Conservation (phyloP, 2,888 invertebrate species). For the Hirtodrosophila confusa region DNA sequence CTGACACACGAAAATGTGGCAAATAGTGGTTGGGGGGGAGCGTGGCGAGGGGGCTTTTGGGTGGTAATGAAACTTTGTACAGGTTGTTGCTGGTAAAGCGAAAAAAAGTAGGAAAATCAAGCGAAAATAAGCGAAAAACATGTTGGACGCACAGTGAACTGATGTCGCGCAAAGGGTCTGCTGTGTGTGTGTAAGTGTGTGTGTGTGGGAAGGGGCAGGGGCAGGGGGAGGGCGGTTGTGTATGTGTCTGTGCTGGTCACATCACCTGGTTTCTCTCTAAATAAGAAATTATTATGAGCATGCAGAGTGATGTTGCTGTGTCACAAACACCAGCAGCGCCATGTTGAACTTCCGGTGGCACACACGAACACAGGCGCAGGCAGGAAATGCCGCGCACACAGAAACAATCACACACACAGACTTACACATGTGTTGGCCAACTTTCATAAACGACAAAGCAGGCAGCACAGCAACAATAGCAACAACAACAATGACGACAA, state of each 20-base stretch:
- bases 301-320: constrained; percentile 46
- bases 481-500: constrained; percentile 20
- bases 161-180: constrained; percentile 13
- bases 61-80: constrained; percentile 6
- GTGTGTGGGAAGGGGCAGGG: background rate
- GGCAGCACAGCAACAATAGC: constrained; percentile 29
- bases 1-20: constrained; percentile 61
- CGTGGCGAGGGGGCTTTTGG: background rate
- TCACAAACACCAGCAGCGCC: constrained; percentile 58
- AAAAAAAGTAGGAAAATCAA: constrained; percentile 42
- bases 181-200: constrained; percentile 6
- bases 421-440: constrained; percentile 52
- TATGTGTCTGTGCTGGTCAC: constrained; percentile 25
- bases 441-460: constrained; percentile 61
- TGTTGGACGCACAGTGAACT: constrained; percentile 22
- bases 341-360: constrained; percentile 68
- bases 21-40: constrained; percentile 18
- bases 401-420: constrained; percentile 1
- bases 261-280: constrained; percentile 52
- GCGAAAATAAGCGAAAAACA: constrained; percentile 60
- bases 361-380: constrained; percentile 21
- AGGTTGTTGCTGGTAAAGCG: constrained; percentile 9
- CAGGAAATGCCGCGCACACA: constrained; percentile 55
- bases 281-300: constrained; percentile 78
- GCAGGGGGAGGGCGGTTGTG: background rate